Percentiles rank a stretch among this genome's conserved stretches.
phyloP scores from a whole-genome alignment of 2,797 vertebrate species.

The Bufotes viridis region DNA sequence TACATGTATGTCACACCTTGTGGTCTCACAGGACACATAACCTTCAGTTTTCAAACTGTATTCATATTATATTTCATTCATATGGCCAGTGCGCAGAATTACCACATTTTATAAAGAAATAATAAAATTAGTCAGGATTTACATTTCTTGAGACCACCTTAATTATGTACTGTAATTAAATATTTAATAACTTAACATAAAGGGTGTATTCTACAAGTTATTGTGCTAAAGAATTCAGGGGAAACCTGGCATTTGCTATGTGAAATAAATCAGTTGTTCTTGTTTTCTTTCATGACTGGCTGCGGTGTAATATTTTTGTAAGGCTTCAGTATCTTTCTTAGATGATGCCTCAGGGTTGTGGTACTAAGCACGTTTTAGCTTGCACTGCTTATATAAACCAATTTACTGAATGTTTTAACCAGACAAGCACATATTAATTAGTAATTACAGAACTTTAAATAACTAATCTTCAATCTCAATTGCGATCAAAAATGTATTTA shows the following conservation, averaged over 20 bases:
- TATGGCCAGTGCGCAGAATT: neutral
- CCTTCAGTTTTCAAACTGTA: neutral
- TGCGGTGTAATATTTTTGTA: conserved; percentile 44
- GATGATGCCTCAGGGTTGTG: conserved; percentile 42
- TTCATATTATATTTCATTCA: neutral
- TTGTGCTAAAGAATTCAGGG: neutral
- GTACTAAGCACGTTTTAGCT: conserved; percentile 36
- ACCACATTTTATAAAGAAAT: neutral
- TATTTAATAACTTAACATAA: conserved; percentile 15
- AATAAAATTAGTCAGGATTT: conserved; percentile 7
- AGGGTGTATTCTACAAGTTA: conserved; percentile 34
- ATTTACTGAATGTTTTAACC: conserved; percentile 28
- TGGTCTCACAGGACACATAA: neutral
- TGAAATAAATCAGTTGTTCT: conserved; percentile 48
- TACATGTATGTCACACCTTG: neutral
- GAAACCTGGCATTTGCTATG: conserved; percentile 33
- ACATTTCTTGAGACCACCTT: conserved; percentile 22
- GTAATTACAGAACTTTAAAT: conserved; percentile 30
- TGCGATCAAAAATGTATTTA: neutral
- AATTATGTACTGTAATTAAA: conserved; percentile 41
- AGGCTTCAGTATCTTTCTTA: conserved; percentile 40
- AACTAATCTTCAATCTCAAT: neutral
- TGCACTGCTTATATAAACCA: conserved; percentile 45
- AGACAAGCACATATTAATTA: conserved; percentile 38
- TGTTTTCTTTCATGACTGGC: conserved; percentile 10